Evolutionary conservation across 2,888 invertebrate genomes (phyloP).

Genomic region (Andrena bucephala): DNA sequence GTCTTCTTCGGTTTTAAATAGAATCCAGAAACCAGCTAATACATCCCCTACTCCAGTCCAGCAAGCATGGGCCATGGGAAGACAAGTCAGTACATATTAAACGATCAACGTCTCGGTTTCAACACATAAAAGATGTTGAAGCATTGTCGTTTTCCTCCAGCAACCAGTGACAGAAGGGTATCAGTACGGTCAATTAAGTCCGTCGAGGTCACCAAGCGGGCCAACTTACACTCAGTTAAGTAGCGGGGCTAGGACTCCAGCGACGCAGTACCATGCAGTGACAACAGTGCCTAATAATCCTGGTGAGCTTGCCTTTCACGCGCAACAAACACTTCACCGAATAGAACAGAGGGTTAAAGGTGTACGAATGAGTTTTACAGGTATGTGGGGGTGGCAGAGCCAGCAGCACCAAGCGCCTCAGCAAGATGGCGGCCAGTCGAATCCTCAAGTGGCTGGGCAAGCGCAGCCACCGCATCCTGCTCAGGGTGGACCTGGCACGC

Average conservation of each 20-base stretch:
- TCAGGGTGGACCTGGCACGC: conserved; percentile 87
- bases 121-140: background rate
- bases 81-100: conserved; percentile 85
- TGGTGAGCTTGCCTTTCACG: conserved; percentile 70
- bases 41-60: conserved; percentile 91
- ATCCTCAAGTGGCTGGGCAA: conserved; percentile 80
- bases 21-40: conserved; percentile 89
- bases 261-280: conserved; percentile 86
- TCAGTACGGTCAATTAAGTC: conserved; percentile 91
- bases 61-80: conserved; percentile 87
- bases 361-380: conserved; percentile 80
- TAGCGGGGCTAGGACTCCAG: conserved; percentile 87
- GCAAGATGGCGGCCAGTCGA: conserved; percentile 81
- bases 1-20: conserved; percentile 87
- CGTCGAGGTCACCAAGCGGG: conserved; percentile 93
- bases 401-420: conserved; percentile 83
- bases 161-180: conserved; percentile 90
- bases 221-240: conserved; percentile 93
- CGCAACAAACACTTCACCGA: background rate
- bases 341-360: background rate
- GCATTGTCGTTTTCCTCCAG: conserved; percentile 73
- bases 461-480: conserved; percentile 81
- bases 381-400: conserved; percentile 93
- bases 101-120: background rate
- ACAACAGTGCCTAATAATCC: conserved; percentile 84